phyloP scores from a whole-genome alignment of 2,888 invertebrate genomes.

The Drosophila flavopinicola region DNA sequence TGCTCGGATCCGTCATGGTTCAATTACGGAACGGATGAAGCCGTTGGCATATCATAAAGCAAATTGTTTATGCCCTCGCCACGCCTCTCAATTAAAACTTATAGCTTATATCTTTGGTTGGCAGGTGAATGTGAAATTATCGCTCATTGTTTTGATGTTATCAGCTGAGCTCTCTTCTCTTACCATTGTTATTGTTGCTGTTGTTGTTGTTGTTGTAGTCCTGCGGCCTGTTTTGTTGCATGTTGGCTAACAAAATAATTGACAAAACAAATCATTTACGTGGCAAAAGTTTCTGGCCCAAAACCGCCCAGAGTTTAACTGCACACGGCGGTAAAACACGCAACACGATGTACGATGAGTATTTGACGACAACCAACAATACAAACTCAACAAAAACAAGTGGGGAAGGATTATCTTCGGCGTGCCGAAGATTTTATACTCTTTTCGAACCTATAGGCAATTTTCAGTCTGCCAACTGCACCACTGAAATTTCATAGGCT shows the following conservation, averaged over 20 bases:
- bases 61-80: constrained; percentile 57
- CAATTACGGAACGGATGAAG: constrained; percentile 20
- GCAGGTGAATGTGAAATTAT: constrained; percentile 36
- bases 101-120: constrained; percentile 4
- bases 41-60: constrained; percentile 40
- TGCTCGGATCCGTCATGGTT: constrained; percentile 20
- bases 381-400: constrained; percentile 5
- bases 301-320: constrained; percentile 44
- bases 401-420: no score
- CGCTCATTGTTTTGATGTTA: constrained; percentile 74
- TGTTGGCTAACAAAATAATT: constrained; percentile 78
- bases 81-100: constrained; percentile 68
- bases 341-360: constrained; percentile 53
- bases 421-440: no score
- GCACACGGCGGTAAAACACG: constrained; percentile 73
- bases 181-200: neutral
- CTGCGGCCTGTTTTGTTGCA: constrained; percentile 57
- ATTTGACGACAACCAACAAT: constrained; percentile 60
- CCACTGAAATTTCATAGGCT: no score
- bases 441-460: no score
- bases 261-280: constrained; percentile 81
- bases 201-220: constrained; percentile 3
- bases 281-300: constrained; percentile 67
- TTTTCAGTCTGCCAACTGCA: no score
- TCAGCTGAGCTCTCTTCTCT: constrained; percentile 48